These are phyloP conservation scores for Heliangelus exortis DNA, from an alignment of 2,797 vertebrate species.

Conservation along the genomic window DNA sequence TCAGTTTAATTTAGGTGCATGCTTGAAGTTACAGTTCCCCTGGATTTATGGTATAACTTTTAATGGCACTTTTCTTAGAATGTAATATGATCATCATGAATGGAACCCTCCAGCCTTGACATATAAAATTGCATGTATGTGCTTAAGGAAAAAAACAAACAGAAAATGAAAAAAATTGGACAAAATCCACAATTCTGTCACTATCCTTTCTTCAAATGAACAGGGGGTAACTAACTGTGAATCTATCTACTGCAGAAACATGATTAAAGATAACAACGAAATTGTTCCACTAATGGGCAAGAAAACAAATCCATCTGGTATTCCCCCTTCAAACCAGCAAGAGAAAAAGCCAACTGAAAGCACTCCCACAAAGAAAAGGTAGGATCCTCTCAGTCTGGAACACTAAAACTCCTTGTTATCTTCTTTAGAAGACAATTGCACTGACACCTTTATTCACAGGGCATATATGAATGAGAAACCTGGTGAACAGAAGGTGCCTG, in stretches of 20 bases:
- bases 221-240: background rate
- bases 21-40: background rate
- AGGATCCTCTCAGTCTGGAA: background rate
- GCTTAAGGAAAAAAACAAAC: background rate
- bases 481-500: background rate
- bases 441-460: background rate
- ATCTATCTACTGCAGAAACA: conserved; percentile 62
- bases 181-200: background rate
- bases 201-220: background rate
- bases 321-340: conserved; percentile 62
- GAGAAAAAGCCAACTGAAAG: conserved; percentile 72
- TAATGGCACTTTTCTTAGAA: background rate
- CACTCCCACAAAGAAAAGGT: conserved; percentile 80
- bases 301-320: conserved; percentile 44
- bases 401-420: background rate
- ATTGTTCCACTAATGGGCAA: conserved; percentile 76
- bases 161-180: too few species aligned
- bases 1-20: background rate
- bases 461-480: background rate
- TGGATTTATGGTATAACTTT: background rate
- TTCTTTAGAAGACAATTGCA: background rate
- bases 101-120: background rate
- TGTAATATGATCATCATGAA: background rate
- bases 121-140: background rate
- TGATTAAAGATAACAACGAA: conserved; percentile 77